A percentile compares a stretch with the other conserved stretches of the same genome.
Evolutionary conservation across 2,888 invertebrate genomes (phyloP).

Genomic region (Pyrochroa serraticornis): DNA sequence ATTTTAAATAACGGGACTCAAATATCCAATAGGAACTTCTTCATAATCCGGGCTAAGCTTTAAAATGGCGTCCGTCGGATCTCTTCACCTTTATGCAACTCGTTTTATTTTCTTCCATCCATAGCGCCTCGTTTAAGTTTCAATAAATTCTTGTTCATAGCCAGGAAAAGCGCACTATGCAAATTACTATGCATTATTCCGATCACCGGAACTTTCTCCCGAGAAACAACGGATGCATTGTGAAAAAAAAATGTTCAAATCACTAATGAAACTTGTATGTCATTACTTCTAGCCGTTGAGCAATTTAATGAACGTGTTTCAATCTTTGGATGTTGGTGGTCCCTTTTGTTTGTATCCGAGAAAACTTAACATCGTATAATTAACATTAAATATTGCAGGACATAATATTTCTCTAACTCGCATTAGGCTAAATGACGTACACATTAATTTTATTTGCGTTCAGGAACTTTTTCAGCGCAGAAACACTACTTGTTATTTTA

Average conservation of each 20-base stretch:
- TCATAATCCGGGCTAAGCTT: constrained; percentile 22
- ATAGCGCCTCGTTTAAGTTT: constrained; percentile 5
- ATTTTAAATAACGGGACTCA: constrained; percentile 12
- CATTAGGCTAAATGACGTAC: constrained; percentile 22
- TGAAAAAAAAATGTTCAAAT: constrained; percentile 34
- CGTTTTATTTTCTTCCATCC: constrained; percentile 9
- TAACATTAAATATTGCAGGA: constrained; percentile 28
- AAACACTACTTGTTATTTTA: constrained; percentile 3
- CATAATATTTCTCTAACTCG: constrained; percentile 22
- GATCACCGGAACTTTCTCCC: constrained; percentile 7
- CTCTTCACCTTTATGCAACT: constrained; percentile 22
- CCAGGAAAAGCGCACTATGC: too few relatives aligned
- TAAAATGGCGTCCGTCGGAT: constrained; percentile 33
- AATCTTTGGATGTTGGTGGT: constrained; percentile 29
- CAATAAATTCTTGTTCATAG: not conserved
- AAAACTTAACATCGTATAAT: constrained; percentile 27
- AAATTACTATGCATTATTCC: too few relatives aligned
- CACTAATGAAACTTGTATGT: constrained; percentile 39
- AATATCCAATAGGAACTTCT: constrained; percentile 10
- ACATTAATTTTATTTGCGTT: constrained; percentile 20
- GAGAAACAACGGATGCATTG: constrained; percentile 33
- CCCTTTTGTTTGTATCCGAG: constrained; percentile 27
- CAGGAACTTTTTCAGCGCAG: too few relatives aligned
- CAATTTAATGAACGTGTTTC: constrained; percentile 33
- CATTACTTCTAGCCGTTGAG: constrained; percentile 39